Conservation (phyloP, 2,113 vertebrate species). For the Rynchops niger region DNA sequence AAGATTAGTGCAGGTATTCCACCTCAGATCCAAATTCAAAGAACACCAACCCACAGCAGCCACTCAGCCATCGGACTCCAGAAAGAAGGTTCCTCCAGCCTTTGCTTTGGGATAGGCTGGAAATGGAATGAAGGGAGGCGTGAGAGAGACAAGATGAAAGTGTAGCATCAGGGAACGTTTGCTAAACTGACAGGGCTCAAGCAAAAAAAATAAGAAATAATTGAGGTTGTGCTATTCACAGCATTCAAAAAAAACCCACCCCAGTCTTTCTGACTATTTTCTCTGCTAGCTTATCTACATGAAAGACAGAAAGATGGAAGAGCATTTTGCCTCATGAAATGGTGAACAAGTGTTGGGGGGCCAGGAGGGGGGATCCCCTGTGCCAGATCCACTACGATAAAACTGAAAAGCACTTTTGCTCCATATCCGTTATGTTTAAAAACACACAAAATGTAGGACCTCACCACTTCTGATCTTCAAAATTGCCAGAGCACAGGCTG, state of each 20-base stretch:
- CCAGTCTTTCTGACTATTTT: background rate
- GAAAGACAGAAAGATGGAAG: background rate
- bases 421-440: background rate
- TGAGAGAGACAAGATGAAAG: background rate
- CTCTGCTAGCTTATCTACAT: background rate
- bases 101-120: background rate
- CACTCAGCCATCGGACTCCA: background rate
- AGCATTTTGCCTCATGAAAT: background rate
- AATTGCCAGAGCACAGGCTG: background rate
- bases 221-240: background rate
- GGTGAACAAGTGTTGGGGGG: background rate
- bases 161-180: background rate
- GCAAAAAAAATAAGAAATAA: background rate
- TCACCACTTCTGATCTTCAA: background rate
- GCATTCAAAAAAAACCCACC: background rate
- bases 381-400: background rate
- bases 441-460: background rate
- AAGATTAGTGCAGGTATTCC: background rate
- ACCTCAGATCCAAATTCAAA: background rate
- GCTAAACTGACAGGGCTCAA: background rate
- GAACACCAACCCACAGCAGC: background rate
- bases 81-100: background rate
- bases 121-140: background rate
- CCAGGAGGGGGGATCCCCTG: accelerated
- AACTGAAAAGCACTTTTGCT: background rate